Conservation (phyloP, 2,888 invertebrate species). For the Leptopilina drosophilae region DNA sequence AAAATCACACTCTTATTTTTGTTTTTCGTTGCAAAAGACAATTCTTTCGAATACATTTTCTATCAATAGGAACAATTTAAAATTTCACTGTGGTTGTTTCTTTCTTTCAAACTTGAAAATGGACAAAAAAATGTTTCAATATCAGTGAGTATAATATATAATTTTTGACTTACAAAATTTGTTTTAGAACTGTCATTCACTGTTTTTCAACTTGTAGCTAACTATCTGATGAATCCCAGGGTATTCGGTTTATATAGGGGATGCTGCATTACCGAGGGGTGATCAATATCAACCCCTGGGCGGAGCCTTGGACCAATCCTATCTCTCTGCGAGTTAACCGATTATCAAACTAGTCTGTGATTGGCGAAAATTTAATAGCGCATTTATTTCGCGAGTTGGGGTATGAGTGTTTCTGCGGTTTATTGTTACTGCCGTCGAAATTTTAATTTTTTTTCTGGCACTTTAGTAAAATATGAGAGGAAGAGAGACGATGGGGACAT, state of each 20-base stretch:
- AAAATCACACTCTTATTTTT: conserved; percentile 7
- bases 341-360: conserved; percentile 56
- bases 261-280: conserved; percentile 56
- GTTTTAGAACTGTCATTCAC: not conserved
- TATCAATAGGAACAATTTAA: not conserved
- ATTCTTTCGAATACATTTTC: conserved; percentile 2
- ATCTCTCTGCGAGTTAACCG: conserved; percentile 52
- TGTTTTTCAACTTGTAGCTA: conserved; percentile 41
- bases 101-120: not conserved
- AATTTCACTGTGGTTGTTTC: no score
- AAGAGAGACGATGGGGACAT: not conserved
- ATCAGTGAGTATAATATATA: not conserved
- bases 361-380: conserved; percentile 63
- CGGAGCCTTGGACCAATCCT: conserved; percentile 68
- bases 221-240: conserved; percentile 61
- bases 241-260: conserved; percentile 68
- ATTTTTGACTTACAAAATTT: not conserved
- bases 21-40: not conserved
- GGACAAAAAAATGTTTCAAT: not conserved
- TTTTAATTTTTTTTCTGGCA: conserved; percentile 60
- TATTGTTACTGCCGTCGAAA: conserved; percentile 69
- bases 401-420: conserved; percentile 64
- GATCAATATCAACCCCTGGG: conserved; percentile 74
- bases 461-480: conserved; percentile 13
- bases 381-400: conserved; percentile 59